Conservation (phyloP, 1,140 invertebrate genomes). For the Polyergus mexicanus region DNA sequence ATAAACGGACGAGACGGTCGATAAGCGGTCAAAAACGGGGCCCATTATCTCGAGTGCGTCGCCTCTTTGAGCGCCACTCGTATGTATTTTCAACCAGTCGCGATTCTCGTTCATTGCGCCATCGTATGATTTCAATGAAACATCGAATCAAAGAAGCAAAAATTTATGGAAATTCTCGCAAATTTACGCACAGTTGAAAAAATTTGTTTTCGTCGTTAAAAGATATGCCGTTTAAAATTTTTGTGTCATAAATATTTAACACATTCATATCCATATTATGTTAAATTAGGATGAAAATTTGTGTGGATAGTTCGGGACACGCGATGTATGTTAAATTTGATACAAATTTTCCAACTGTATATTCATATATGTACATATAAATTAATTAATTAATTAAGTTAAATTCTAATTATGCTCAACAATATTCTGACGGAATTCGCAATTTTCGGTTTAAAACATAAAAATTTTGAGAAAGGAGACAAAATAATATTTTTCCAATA, state of each 20-base stretch:
- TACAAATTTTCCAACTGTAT: too few species aligned
- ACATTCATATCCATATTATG: too few species aligned
- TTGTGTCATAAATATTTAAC: too few species aligned
- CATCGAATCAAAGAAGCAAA: not conserved
- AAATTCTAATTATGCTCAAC: slow-evolving; percentile 18
- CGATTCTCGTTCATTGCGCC: not conserved
- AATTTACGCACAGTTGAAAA: not conserved
- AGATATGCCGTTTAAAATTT: too few species aligned
- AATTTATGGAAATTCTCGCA: not conserved
- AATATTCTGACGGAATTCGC: not conserved
- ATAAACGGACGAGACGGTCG: slow-evolving; percentile 41
- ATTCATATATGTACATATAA: not conserved
- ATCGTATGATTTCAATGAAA: not conserved
- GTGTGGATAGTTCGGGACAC: too few species aligned
- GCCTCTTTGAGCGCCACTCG: not conserved
- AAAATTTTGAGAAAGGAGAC: not conserved
- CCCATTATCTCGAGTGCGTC: slow-evolving; percentile 49
- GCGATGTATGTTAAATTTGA: too few species aligned
- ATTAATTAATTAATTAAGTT: slow-evolving; percentile 24
- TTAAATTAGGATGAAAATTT: too few species aligned
- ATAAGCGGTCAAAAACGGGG: slow-evolving; percentile 32
- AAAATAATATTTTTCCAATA: not conserved
- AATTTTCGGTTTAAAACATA: not conserved
- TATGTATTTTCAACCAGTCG: slow-evolving; percentile 12
- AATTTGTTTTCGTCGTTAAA: too few species aligned